These are phyloP conservation scores for Harpalus rubripes DNA, from an alignment of 2,888 invertebrate species.

Conservation along the genomic window DNA sequence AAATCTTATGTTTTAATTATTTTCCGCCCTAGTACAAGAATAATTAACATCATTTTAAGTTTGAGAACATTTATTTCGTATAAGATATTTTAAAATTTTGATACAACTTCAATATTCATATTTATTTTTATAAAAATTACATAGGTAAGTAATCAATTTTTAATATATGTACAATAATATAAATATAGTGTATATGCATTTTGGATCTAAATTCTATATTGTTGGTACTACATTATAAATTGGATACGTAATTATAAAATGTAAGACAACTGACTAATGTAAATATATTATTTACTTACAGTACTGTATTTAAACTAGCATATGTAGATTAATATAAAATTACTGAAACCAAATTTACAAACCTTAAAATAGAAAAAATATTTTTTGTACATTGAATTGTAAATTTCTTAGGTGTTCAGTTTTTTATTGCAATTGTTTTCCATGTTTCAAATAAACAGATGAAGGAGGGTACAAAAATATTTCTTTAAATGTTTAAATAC, in stretches of 20 bases:
- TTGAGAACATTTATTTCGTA: too few species aligned
- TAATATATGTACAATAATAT: background rate
- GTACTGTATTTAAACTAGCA: background rate
- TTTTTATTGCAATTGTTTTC: constrained; percentile 43
- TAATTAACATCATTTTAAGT: too few species aligned
- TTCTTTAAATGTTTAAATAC: too few species aligned
- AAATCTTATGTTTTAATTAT: too few species aligned
- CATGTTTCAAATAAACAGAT: constrained; percentile 51
- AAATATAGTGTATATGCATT: background rate
- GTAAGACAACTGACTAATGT: constrained; percentile 4
- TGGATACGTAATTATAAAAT: background rate
- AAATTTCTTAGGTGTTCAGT: background rate
- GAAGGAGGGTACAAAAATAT: constrained; percentile 24
- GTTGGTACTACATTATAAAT: background rate
- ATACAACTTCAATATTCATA: too few species aligned
- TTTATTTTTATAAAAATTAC: too few species aligned
- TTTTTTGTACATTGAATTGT: constrained; percentile 4
- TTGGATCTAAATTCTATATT: background rate
- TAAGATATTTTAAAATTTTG: too few species aligned
- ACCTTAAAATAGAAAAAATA: background rate
- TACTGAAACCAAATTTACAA: background rate
- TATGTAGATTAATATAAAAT: constrained; percentile 10
- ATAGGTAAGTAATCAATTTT: too few species aligned
- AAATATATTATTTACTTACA: constrained; percentile 43
- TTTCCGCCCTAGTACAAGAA: too few species aligned